Conservation (phyloP, 1,140 invertebrate species). For the Ceratina australensis region DNA sequence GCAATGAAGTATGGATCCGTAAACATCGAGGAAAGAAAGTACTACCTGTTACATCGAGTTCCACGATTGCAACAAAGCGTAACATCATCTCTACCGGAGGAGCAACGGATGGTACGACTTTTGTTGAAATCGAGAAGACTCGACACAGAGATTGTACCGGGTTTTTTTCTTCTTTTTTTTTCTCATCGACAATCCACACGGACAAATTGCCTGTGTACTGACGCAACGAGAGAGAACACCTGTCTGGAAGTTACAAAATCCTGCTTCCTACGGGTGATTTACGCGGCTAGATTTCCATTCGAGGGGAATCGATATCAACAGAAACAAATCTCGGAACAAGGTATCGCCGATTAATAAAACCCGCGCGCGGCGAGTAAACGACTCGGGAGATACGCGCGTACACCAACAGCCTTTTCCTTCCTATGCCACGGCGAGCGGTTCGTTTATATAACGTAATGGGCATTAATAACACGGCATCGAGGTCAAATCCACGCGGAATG, state of each 20-base stretch:
- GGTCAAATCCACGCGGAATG: slow-evolving; percentile 47
- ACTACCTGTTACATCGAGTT: no score
- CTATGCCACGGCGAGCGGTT: slow-evolving; percentile 1
- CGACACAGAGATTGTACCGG: slow-evolving; percentile 2
- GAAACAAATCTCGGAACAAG: slow-evolving; percentile 22
- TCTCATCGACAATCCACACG: not conserved
- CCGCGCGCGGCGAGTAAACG: not conserved
- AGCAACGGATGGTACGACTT: no score
- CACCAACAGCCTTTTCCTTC: not conserved
- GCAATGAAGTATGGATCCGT: no score
- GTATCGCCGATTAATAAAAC: slow-evolving; percentile 8
- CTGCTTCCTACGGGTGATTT: slow-evolving; percentile 51
- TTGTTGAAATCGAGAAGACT: no score
- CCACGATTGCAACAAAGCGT: no score
- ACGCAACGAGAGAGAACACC: slow-evolving; percentile 61
- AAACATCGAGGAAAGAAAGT: no score
- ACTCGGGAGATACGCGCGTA: not conserved
- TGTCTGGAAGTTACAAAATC: slow-evolving; percentile 65
- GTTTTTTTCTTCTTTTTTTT: no score
- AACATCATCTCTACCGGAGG: no score
- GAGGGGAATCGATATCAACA: slow-evolving; percentile 3
- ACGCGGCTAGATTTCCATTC: slow-evolving; percentile 32
- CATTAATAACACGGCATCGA: slow-evolving; percentile 50
- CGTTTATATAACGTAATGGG: slow-evolving; percentile 52
- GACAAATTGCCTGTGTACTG: slow-evolving; percentile 60